Conservation (phyloP, 2,113 vertebrate species). For the Choloepus hoffmanni region DNA sequence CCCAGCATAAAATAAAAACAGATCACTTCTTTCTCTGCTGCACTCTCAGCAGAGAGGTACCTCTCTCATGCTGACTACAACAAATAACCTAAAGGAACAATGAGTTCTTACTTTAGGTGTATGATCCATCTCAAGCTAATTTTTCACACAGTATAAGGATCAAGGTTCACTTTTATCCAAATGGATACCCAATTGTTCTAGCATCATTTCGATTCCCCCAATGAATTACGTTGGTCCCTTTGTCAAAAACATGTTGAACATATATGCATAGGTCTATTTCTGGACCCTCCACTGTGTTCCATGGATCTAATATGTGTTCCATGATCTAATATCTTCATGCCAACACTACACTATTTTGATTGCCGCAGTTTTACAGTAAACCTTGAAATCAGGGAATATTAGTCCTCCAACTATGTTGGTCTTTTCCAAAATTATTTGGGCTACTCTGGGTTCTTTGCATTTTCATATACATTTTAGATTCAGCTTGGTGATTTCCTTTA, state of each 20-base stretch:
- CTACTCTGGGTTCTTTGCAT: background rate
- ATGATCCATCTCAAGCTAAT: background rate
- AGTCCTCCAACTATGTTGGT: background rate
- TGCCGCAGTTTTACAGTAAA: background rate
- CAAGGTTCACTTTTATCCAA: background rate
- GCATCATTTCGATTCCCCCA: background rate
- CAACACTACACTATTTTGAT: background rate
- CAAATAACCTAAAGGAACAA: background rate
- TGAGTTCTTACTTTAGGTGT: background rate
- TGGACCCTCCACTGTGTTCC: background rate
- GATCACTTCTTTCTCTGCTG: background rate
- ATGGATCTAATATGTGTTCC: background rate
- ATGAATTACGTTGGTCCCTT: background rate
- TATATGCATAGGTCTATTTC: background rate
- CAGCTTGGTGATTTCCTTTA: background rate
- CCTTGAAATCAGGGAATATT: background rate
- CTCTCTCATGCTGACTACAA: background rate
- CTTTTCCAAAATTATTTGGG: background rate
- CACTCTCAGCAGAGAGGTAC: background rate
- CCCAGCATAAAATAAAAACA: background rate
- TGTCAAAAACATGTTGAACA: background rate
- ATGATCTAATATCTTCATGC: background rate
- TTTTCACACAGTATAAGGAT: background rate
- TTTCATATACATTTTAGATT: background rate
- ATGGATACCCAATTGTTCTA: background rate